Percentiles rank a stretch among this genome's conserved stretches.
Evolutionary conservation across 2,113 vertebrate genomes (phyloP).

Genomic region (Ceyx margarethae): DNA sequence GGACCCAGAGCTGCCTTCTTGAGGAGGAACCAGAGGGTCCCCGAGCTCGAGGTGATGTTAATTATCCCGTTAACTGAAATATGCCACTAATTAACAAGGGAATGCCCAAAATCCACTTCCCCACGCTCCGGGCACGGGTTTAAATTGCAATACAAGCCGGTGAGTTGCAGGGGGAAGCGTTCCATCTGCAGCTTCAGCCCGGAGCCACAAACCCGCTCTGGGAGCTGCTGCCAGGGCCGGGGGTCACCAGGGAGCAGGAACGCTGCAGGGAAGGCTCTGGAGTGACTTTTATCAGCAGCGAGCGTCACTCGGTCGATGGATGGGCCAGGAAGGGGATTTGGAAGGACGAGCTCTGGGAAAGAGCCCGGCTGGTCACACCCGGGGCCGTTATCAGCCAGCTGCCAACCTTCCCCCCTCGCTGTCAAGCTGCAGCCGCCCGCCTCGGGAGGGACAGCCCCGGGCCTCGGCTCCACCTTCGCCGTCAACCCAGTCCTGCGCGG

Average conservation of each 20-base stretch:
- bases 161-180: background rate
- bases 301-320: no score
- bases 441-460: background rate
- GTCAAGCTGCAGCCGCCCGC: background rate
- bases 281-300: background rate
- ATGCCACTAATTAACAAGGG: background rate
- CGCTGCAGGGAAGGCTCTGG: background rate
- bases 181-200: background rate
- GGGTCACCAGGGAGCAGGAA: no score
- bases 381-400: background rate
- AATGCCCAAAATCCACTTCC: background rate
- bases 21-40: background rate
- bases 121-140: rapidly evolving
- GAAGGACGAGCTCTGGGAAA: background rate
- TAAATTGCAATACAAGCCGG: background rate
- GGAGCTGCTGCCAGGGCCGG: rapidly evolving
- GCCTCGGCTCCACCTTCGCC: background rate
- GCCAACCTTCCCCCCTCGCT: background rate
- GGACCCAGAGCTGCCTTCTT: background rate
- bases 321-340: background rate
- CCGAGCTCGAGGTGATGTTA: rapidly evolving
- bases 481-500: background rate
- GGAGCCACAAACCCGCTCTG: rapidly evolving
- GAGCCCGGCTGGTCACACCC: background rate
- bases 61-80: rapidly evolving